Evolutionary conservation across 2,888 invertebrate genomes (phyloP).

Genomic region (Drosophila meridionalis): DNA sequence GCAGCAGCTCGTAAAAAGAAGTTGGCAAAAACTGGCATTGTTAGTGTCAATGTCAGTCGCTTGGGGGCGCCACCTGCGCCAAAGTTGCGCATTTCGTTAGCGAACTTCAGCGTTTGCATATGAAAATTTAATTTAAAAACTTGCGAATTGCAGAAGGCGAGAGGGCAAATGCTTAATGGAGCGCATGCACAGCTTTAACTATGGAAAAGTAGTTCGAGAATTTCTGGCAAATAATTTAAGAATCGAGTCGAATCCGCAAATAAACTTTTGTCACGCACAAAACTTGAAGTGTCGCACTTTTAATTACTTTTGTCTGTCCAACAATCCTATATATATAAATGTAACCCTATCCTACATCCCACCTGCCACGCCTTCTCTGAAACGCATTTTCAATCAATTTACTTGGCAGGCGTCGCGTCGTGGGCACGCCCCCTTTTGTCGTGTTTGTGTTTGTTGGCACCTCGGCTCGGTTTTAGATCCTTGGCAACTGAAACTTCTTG

Average conservation of each 20-base stretch:
- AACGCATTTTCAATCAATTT: slow-evolving; percentile 77
- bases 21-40: slow-evolving; percentile 60
- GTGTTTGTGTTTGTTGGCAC: slow-evolving; percentile 57
- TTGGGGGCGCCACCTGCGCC: slow-evolving; percentile 58
- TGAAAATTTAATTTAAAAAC: slow-evolving; percentile 73
- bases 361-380: not conserved
- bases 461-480: slow-evolving; percentile 22
- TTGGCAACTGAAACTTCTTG: slow-evolving; percentile 56
- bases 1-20: slow-evolving; percentile 40
- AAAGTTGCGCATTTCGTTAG: slow-evolving; percentile 30
- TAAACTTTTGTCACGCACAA: slow-evolving; percentile 71
- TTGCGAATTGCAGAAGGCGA: slow-evolving; percentile 27
- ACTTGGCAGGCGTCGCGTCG: slow-evolving; percentile 51
- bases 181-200: slow-evolving; percentile 60
- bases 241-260: slow-evolving; percentile 39
- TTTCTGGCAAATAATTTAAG: slow-evolving; percentile 18
- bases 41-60: slow-evolving; percentile 66
- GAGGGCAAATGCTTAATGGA: slow-evolving; percentile 56
- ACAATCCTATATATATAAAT: slow-evolving; percentile 9
- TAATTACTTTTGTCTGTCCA: slow-evolving; percentile 75
- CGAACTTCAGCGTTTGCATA: slow-evolving; percentile 41
- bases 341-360: slow-evolving; percentile 3
- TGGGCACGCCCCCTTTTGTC: slow-evolving; percentile 27
- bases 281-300: slow-evolving; percentile 76
- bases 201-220: slow-evolving; percentile 23